Evolutionary conservation across 1,140 invertebrate genomes (phyloP).

Genomic region (Plectrocnemia conspersa): DNA sequence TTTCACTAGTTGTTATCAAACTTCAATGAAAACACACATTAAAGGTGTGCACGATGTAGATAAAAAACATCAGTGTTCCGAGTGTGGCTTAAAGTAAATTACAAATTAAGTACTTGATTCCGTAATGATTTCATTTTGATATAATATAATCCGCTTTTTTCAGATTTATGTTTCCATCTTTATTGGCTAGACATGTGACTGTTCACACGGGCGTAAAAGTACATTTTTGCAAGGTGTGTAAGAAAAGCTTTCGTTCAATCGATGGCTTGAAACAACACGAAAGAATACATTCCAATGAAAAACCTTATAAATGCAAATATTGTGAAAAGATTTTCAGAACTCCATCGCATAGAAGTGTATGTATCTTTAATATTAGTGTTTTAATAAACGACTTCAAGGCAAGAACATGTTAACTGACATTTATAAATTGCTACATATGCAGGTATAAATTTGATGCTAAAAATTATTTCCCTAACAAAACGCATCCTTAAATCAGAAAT

Average conservation of each 20-base stretch:
- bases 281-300: slow-evolving; percentile 9
- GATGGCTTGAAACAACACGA: slow-evolving; percentile 8
- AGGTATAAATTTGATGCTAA: too few relatives aligned
- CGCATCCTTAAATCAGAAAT: too few relatives aligned
- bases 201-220: slow-evolving; percentile 21
- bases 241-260: slow-evolving; percentile 10
- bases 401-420: too few relatives aligned
- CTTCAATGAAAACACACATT: slow-evolving; percentile 17
- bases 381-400: too few relatives aligned
- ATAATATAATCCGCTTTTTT: background rate
- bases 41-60: slow-evolving; percentile 22
- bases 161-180: slow-evolving; percentile 20
- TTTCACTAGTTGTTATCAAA: slow-evolving; percentile 17
- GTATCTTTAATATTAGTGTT: too few relatives aligned
- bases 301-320: too few relatives aligned
- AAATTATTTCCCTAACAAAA: too few relatives aligned
- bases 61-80: slow-evolving; percentile 18
- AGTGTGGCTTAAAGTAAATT: slow-evolving; percentile 18
- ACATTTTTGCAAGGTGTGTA: slow-evolving; percentile 8
- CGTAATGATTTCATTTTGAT: background rate
- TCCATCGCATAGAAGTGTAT: too few relatives aligned
- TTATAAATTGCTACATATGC: too few relatives aligned
- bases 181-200: slow-evolving; percentile 10
- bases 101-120: too few relatives aligned
- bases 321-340: too few relatives aligned